Conservation (phyloP, 2,888 invertebrate species). For the Xestobium rufovillosum region DNA sequence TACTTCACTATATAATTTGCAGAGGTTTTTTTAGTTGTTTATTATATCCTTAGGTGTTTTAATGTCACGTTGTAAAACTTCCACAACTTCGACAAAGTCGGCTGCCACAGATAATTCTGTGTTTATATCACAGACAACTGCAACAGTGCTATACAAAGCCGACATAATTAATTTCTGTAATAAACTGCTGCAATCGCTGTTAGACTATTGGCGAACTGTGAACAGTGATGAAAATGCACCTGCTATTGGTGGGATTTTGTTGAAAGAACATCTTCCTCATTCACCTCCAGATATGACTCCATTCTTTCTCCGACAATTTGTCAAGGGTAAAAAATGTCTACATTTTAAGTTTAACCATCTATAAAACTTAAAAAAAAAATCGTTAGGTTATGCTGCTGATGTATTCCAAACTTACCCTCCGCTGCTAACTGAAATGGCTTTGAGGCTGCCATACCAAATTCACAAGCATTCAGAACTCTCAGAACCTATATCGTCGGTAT, state of each 20-base stretch:
- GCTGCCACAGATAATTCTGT: slow-evolving; percentile 47
- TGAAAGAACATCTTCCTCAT: slow-evolving; percentile 74
- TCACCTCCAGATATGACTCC: slow-evolving; percentile 92
- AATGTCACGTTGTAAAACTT: slow-evolving; percentile 66
- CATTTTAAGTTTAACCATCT: slow-evolving; percentile 5
- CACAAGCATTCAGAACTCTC: slow-evolving; percentile 61
- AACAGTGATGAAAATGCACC: slow-evolving; percentile 40
- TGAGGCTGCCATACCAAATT: slow-evolving; percentile 90
- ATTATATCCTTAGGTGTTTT: slow-evolving; percentile 51
- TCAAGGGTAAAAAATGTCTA: slow-evolving; percentile 52
- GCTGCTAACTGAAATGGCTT: slow-evolving; percentile 89
- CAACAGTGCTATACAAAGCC: slow-evolving; percentile 59
- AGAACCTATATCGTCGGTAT: slow-evolving; percentile 44
- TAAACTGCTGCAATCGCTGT: slow-evolving; percentile 58
- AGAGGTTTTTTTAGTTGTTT: background rate
- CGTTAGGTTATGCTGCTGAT: slow-evolving; percentile 71
- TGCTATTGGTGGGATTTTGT: slow-evolving; percentile 55
- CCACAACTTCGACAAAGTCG: slow-evolving; percentile 30
- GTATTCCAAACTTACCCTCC: slow-evolving; percentile 92
- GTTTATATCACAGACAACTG: slow-evolving; percentile 63
- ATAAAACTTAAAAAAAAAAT: slow-evolving; percentile 4
- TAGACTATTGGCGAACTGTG: slow-evolving; percentile 68
- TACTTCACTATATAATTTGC: slow-evolving; percentile 25
- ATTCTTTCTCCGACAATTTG: slow-evolving; percentile 87
- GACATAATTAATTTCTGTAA: slow-evolving; percentile 69